Conservation (phyloP, 2,113 vertebrate species). For the Pseudopodoces humilis region DNA sequence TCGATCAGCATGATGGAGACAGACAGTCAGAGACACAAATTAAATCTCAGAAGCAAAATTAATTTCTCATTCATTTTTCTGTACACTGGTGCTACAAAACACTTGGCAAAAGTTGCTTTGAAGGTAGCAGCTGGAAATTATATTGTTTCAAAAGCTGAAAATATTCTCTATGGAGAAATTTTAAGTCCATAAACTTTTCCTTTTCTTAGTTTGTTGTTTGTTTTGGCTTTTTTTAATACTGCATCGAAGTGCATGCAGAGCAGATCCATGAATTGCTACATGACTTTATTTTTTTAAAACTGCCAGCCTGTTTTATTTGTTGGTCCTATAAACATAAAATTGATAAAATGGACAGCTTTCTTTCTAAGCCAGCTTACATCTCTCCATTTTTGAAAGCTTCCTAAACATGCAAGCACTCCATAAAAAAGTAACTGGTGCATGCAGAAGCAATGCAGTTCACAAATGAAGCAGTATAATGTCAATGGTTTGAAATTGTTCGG, state of each 20-base stretch:
- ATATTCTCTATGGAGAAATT: slow-evolving; percentile 45
- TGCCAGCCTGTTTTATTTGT: background rate
- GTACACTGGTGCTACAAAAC: background rate
- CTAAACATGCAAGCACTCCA: slow-evolving; percentile 68
- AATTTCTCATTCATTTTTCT: slow-evolving; percentile 33
- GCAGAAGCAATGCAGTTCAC: slow-evolving; percentile 61
- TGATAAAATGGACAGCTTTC: slow-evolving; percentile 42
- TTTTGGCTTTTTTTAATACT: background rate
- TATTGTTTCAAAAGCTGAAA: slow-evolving; percentile 49
- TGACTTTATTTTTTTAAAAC: slow-evolving; percentile 33
- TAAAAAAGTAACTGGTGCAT: slow-evolving; percentile 73
- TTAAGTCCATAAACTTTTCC: slow-evolving; percentile 33
- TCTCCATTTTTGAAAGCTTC: slow-evolving; percentile 60
- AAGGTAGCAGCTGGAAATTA: slow-evolving; percentile 42
- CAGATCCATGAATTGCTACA: background rate
- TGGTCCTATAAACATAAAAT: slow-evolving; percentile 4
- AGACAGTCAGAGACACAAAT: slow-evolving; percentile 12
- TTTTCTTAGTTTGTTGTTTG: background rate
- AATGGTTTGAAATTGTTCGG: slow-evolving; percentile 75
- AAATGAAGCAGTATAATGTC: slow-evolving; percentile 76
- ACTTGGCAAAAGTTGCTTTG: background rate
- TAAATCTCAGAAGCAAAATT: background rate
- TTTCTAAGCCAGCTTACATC: slow-evolving; percentile 19
- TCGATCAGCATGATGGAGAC: background rate
- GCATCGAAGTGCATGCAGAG: slow-evolving; percentile 19